Conservation (phyloP, 1,140 invertebrate genomes). For the Musca vetustissima region DNA sequence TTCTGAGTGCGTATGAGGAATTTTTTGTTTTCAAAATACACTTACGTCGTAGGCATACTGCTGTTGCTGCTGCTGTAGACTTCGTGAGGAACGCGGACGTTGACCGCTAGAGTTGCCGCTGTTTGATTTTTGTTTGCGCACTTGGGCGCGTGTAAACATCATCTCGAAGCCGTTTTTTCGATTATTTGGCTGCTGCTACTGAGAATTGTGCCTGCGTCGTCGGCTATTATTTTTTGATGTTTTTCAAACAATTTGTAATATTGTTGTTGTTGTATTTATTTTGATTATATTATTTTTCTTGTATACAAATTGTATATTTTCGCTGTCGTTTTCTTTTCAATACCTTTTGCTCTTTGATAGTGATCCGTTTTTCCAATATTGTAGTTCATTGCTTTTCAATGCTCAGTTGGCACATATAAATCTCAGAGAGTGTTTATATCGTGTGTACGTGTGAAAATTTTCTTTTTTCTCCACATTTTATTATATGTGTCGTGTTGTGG, state of each 20-base stretch:
- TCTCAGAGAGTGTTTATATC: no score
- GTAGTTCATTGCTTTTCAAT: no score
- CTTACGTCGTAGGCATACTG: conserved; percentile 29
- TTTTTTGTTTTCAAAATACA: neutral
- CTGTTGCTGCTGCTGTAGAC: conserved; percentile 21
- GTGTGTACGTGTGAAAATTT: no score
- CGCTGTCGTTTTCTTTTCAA: no score
- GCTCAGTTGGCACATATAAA: no score
- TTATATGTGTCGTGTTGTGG: conserved; percentile 9
- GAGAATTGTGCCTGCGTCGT: neutral
- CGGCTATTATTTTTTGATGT: neutral
- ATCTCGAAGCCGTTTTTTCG: conserved; percentile 35
- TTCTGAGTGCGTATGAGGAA: neutral
- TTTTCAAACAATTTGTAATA: neutral
- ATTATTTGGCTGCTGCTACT: neutral
- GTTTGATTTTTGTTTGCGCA: conserved; percentile 50
- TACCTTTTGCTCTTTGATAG: no score
- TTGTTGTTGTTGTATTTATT: neutral
- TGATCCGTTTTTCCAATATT: no score
- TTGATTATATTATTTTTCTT: no score
- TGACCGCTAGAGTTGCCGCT: conserved; percentile 15
- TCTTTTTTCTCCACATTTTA: neutral
- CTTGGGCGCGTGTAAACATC: conserved; percentile 54
- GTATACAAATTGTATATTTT: no score
- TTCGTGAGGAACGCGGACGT: neutral